phyloP scores from a whole-genome alignment of 2,113 vertebrate species.

The Montifringilla adamsi region DNA sequence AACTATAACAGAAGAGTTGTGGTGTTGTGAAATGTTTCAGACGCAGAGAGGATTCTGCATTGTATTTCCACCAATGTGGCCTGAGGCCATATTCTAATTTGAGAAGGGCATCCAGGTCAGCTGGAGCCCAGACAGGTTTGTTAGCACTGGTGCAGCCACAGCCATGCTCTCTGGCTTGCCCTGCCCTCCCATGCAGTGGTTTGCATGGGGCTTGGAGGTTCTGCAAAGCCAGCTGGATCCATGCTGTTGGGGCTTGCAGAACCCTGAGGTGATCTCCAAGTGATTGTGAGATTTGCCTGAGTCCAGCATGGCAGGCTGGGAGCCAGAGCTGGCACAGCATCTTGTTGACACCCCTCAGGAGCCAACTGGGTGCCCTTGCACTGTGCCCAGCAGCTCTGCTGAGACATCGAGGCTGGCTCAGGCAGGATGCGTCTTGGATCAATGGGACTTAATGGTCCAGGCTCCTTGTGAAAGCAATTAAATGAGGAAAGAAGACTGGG shows the following conservation, averaged over 20 bases:
- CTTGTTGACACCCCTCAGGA: background rate
- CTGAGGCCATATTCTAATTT: background rate
- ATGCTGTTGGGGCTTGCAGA: background rate
- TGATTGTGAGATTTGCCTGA: background rate
- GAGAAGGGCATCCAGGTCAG: background rate
- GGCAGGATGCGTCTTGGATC: background rate
- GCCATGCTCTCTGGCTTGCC: background rate
- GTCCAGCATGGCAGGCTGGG: background rate
- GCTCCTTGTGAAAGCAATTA: background rate
- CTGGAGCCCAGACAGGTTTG: background rate
- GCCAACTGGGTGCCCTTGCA: background rate
- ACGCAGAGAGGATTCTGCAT: rapidly evolving
- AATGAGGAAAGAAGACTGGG: background rate
- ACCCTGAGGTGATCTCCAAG: background rate
- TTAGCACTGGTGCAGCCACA: background rate
- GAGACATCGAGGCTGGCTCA: background rate
- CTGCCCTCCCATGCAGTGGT: rapidly evolving
- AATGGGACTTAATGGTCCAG: background rate
- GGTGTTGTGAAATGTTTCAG: background rate
- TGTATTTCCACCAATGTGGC: background rate
- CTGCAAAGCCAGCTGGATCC: background rate
- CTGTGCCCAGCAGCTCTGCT: background rate
- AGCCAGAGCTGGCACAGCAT: background rate
- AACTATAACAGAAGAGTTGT: background rate
- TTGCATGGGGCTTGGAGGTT: background rate